phyloP scores from a whole-genome alignment of 1,140 invertebrate species.

The Drosophila eugracilis region DNA sequence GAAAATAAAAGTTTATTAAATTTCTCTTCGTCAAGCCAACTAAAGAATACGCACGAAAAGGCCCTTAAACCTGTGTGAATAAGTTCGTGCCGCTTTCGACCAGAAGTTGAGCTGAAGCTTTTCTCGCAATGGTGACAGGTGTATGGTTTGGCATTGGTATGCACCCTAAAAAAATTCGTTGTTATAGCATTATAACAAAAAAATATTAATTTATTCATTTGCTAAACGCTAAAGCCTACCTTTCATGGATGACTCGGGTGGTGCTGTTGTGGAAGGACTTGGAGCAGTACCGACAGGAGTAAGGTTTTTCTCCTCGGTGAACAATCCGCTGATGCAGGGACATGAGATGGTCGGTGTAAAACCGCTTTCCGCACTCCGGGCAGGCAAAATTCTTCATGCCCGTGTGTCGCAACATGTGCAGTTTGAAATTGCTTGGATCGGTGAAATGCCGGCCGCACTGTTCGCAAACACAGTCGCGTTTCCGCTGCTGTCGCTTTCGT shows the following conservation, averaged over 20 bases:
- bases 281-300: constrained; percentile 56
- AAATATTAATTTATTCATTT: too few relatives aligned
- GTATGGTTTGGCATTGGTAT: constrained; percentile 63
- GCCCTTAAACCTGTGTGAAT: constrained; percentile 55
- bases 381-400: constrained; percentile 68
- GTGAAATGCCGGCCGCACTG: constrained; percentile 66
- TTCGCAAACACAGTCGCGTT: constrained; percentile 61
- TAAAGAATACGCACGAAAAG: constrained; percentile 45
- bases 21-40: neutral
- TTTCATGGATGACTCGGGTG: constrained; percentile 58
- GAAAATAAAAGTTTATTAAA: neutral
- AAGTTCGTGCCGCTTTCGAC: constrained; percentile 60
- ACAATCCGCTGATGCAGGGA: constrained; percentile 57
- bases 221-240: too few relatives aligned
- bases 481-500: constrained; percentile 53
- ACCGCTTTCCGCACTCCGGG: constrained; percentile 37
- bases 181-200: neutral
- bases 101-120: constrained; percentile 55
- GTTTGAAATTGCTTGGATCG: constrained; percentile 68
- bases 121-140: constrained; percentile 49
- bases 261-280: constrained; percentile 69
- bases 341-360: constrained; percentile 63
- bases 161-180: constrained; percentile 26
- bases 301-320: constrained; percentile 59
- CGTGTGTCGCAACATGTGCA: constrained; percentile 65